A percentile compares a stretch with the other conserved stretches of the same genome.
These are phyloP conservation scores for Centropyge bicolor DNA, from an alignment of 2,797 vertebrate species.

Conservation along the genomic window DNA sequence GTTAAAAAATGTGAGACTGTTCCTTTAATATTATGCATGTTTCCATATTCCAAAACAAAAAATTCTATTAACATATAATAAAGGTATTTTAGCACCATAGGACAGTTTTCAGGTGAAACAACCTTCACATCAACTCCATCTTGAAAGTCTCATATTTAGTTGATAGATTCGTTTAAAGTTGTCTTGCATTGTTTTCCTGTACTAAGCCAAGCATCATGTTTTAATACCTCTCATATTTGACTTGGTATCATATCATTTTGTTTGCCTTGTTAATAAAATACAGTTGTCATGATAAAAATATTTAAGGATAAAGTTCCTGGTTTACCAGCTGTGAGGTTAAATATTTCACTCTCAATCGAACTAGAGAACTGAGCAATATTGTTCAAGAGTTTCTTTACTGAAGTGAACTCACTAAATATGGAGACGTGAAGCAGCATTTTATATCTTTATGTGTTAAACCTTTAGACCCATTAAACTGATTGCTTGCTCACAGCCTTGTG, in stretches of 20 bases:
- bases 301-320: background rate
- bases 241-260: no score
- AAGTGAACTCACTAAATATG: background rate
- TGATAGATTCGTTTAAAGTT: background rate
- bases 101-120: background rate
- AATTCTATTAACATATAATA: no score
- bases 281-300: background rate
- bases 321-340: background rate
- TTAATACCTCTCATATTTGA: background rate
- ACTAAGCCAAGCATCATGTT: background rate
- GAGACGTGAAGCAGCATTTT: background rate
- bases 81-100: no score
- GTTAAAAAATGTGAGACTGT: background rate
- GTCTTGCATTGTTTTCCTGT: background rate
- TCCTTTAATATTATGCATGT: background rate
- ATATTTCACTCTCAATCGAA: background rate
- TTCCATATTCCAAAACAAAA: no score
- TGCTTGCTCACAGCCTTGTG: background rate
- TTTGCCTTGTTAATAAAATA: background rate
- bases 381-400: background rate
- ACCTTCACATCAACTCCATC: background rate
- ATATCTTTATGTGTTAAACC: conserved; percentile 51
- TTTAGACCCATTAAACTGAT: conserved; percentile 62
- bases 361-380: background rate
- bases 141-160: background rate